A percentile compares a stretch with the other conserved stretches of the same genome.
Conservation (phyloP, 1,140 invertebrate genomes). For the Eumeta japonica region DNA sequence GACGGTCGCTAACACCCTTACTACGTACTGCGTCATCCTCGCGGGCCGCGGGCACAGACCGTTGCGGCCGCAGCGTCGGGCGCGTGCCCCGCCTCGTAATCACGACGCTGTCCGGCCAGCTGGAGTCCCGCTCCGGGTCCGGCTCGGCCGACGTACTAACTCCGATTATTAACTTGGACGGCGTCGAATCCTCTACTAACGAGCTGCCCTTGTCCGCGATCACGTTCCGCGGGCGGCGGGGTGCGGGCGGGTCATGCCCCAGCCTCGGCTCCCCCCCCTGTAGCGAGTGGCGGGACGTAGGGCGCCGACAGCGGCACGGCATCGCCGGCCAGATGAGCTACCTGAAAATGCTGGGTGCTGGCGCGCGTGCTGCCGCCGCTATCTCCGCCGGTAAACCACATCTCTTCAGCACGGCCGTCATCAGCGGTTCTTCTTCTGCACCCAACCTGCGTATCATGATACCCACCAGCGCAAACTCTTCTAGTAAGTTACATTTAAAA, state of each 20-base stretch:
- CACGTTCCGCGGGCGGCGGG: conserved; percentile 30
- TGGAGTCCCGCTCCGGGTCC: conserved; percentile 7
- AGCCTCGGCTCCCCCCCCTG: conserved; percentile 20
- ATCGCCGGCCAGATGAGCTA: conserved; percentile 90
- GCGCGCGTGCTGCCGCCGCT: conserved; percentile 66
- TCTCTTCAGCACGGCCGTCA: conserved; percentile 91
- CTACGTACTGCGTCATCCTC: no score
- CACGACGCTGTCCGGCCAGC: neutral
- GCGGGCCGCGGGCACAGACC: no score
- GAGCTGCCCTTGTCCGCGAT: conserved; percentile 62
- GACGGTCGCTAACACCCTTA: no score
- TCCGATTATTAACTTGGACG: conserved; percentile 33
- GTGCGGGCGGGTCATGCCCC: conserved; percentile 8
- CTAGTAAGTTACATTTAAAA: conserved; percentile 63
- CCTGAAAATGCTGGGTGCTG: conserved; percentile 81
- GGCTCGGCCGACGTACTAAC: conserved; percentile 19
- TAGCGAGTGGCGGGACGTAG: conserved; percentile 61
- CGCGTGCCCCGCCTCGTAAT: neutral
- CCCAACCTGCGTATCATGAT: conserved; percentile 87
- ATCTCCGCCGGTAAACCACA: conserved; percentile 73
- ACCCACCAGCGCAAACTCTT: conserved; percentile 66
- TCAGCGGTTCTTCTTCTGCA: conserved; percentile 87
- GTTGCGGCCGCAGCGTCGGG: neutral
- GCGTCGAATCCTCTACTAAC: conserved; percentile 58
- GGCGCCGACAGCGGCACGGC: conserved; percentile 86